These are phyloP conservation scores for Spodoptera litura DNA, from an alignment of 1,140 invertebrate species.

Conservation along the genomic window DNA sequence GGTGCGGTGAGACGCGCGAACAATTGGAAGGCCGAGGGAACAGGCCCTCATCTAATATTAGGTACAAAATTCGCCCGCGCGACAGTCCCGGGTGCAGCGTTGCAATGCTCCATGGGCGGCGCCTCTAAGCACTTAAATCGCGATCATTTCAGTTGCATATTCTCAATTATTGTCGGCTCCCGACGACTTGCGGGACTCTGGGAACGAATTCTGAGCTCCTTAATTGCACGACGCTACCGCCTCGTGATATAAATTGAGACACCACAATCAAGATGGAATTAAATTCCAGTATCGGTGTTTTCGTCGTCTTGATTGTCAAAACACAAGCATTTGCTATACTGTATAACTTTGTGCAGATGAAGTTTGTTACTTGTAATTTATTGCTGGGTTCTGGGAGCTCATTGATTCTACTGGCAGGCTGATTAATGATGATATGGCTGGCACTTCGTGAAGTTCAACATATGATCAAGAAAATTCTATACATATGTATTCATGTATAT, in stretches of 20 bases:
- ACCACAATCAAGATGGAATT: slow-evolving; percentile 41
- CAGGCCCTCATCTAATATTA: slow-evolving; percentile 3
- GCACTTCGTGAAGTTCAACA: too few species aligned
- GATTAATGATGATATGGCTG: too few species aligned
- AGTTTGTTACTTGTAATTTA: slow-evolving; percentile 4
- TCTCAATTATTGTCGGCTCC: slow-evolving; percentile 44
- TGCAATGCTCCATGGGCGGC: not conserved
- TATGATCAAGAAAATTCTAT: too few species aligned
- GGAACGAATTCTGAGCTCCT: slow-evolving; percentile 28
- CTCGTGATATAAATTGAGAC: slow-evolving; percentile 37
- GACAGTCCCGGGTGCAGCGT: not conserved
- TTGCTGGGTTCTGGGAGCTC: not conserved
- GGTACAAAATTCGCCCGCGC: not conserved
- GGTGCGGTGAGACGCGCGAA: slow-evolving; percentile 11
- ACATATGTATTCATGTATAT: too few species aligned
- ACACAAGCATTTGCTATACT: slow-evolving; percentile 24
- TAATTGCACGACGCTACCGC: slow-evolving; percentile 34
- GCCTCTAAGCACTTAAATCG: slow-evolving; percentile 43
- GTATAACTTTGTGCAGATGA: slow-evolving; percentile 24
- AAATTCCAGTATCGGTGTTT: slow-evolving; percentile 38
- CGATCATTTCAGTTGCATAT: slow-evolving; percentile 48
- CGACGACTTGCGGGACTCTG: slow-evolving; percentile 41
- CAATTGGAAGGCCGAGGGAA: not conserved
- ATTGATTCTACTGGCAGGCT: slow-evolving; percentile 1
- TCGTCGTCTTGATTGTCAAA: slow-evolving; percentile 38